These are phyloP conservation scores for Chloebia gouldiae DNA, from an alignment of 2,113 vertebrate species.

Conservation along the genomic window DNA sequence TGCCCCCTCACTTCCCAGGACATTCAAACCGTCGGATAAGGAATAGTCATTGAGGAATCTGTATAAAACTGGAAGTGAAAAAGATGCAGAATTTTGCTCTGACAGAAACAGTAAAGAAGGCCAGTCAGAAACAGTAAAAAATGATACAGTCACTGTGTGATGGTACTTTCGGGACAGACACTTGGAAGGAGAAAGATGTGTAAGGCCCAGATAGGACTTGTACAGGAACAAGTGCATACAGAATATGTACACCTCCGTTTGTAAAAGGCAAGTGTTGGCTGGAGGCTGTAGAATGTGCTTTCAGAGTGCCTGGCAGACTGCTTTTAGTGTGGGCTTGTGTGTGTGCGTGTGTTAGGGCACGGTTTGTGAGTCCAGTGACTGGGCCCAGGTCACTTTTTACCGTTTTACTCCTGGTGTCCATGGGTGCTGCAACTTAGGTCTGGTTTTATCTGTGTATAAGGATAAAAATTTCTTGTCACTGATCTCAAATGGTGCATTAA, in stretches of 20 bases:
- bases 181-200: accelerated
- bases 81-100: neutral
- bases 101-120: neutral
- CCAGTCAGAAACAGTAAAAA: neutral
- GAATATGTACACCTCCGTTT: neutral
- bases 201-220: neutral
- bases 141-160: too few species aligned
- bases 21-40: neutral
- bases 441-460: neutral
- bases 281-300: neutral
- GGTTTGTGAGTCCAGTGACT: neutral
- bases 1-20: neutral
- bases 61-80: neutral
- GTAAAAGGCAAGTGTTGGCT: neutral
- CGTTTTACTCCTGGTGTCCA: neutral
- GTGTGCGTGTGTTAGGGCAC: neutral
- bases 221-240: neutral
- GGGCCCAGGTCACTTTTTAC: neutral
- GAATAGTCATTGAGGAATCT: neutral
- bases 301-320: neutral
- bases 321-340: neutral
- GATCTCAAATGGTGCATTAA: neutral
- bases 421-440: neutral
- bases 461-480: neutral
- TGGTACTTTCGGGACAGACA: neutral